A percentile compares a stretch with the other conserved stretches of the same genome.
These are phyloP conservation scores for Plutomurus gul DNA, from an alignment of 1,140 invertebrate species.

Conservation along the genomic window DNA sequence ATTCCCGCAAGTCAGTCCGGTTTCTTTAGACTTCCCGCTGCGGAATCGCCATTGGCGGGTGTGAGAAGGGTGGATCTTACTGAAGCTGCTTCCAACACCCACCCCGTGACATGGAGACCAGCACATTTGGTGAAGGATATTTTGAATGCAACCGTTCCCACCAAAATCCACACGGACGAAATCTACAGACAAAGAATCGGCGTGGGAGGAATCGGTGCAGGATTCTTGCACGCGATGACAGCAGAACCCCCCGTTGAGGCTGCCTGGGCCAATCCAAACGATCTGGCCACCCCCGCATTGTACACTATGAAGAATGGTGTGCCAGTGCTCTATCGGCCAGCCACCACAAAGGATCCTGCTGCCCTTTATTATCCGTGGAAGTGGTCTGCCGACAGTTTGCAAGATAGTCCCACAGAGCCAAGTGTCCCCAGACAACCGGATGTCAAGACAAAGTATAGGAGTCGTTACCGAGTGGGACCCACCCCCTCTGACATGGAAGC, in stretches of 20 bases:
- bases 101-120: constrained; percentile 48
- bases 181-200: not conserved
- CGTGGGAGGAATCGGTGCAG: constrained; percentile 39
- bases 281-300: constrained; percentile 39
- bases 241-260: constrained; percentile 30
- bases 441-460: constrained; percentile 42
- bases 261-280: constrained; percentile 27
- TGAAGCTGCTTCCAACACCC: not conserved
- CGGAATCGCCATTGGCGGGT: not conserved
- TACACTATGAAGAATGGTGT: constrained; percentile 46
- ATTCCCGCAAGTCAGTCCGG: constrained; percentile 23
- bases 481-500: not conserved
- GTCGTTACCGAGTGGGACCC: constrained; percentile 25
- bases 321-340: constrained; percentile 14
- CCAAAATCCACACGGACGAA: not conserved
- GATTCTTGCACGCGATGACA: constrained; percentile 49
- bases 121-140: not conserved
- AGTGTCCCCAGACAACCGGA: not conserved
- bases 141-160: not conserved
- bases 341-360: not conserved
- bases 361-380: not conserved
- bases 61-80: constrained; percentile 16
- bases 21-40: constrained; percentile 7
- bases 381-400: not conserved
- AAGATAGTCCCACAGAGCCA: not conserved